Base-by-base conservation (phyloP, 2,113 vertebrate genomes). In the Malurus melanocephalus region DNA sequence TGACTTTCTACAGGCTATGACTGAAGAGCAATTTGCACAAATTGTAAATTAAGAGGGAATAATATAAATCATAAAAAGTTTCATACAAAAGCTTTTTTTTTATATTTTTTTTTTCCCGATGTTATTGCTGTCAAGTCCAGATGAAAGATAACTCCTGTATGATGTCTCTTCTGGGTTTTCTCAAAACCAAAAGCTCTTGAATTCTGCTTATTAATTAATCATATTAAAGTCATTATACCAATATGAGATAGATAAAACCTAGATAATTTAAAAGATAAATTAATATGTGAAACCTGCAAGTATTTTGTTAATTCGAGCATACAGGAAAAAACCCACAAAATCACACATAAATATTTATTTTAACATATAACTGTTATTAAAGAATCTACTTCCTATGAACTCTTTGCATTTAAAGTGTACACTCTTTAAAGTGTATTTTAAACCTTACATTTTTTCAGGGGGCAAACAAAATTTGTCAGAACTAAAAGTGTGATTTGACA, bases 321-420 rank as follows among this genome's bases (percentile, higher is more conserved):
- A 32, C 17, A 59, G 8, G 43, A 72, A 46, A 51, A 11, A 1
- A 0, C 0, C 7, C 13, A 7, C 16, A 7, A 62, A 62, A 15
- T 14, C 28, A 33, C 22, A 3, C 16, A 32, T 30, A 67, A 51
- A n/a, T 27, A 61, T 17, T 3, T 49, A 22, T 61, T 66, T 83
- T 76, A 71, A 16, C 5, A 30, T 38, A 10, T 21, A 76, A 24
- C 6, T 33, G 33, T 9, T 60, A 51, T n/a, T 60, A 55, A 24
- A 2, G 23, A 14, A 13, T 38, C 71, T 3, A 43, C 16, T 55
- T 71, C 15, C 19, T 75, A 8, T 67, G 38, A 75, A 48, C 2
- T 11, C 0, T 8, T 30, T 48, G 5, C 3, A 28, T 73, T 35
- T 48, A 33, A 33, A 33, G 33, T 33, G 33, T 33, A 33, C 33